Percentiles rank a stretch among this genome's conserved stretches.
These are phyloP conservation scores for Hycleus phaleratus DNA, from an alignment of 1,140 invertebrate species.

Conservation along the genomic window DNA sequence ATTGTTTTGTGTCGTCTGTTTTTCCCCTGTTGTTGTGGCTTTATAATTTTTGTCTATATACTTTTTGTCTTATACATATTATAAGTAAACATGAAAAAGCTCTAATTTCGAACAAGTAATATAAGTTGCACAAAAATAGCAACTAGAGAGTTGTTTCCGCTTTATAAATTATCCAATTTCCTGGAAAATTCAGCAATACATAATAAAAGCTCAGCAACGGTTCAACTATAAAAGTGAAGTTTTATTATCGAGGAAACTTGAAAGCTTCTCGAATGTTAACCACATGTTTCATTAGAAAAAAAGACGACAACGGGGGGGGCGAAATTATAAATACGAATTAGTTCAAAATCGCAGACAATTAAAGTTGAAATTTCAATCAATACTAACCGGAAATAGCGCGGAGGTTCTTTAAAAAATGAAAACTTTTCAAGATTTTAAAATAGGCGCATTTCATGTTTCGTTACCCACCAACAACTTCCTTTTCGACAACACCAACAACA, in stretches of 20 bases:
- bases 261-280: constrained; percentile 8
- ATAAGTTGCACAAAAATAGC: constrained; percentile 7
- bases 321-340: neutral
- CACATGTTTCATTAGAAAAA: neutral
- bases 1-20: no score
- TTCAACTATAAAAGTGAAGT: constrained; percentile 2
- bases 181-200: constrained; percentile 14
- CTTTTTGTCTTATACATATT: no score
- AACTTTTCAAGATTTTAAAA: neutral
- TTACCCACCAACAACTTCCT: constrained; percentile 7
- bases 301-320: neutral
- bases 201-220: constrained; percentile 4
- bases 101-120: constrained; percentile 3
- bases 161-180: constrained; percentile 14
- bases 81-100: neutral
- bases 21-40: no score
- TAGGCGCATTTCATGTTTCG: constrained; percentile 2
- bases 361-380: constrained; percentile 1
- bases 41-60: no score
- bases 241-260: constrained; percentile 1
- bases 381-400: constrained; percentile 1
- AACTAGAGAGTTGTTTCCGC: constrained; percentile 8
- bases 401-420: neutral
- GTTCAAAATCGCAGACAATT: constrained; percentile 2
- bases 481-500: constrained; percentile 1